Conservation (phyloP, 2,888 invertebrate species). For the Sepiola atlantica region DNA sequence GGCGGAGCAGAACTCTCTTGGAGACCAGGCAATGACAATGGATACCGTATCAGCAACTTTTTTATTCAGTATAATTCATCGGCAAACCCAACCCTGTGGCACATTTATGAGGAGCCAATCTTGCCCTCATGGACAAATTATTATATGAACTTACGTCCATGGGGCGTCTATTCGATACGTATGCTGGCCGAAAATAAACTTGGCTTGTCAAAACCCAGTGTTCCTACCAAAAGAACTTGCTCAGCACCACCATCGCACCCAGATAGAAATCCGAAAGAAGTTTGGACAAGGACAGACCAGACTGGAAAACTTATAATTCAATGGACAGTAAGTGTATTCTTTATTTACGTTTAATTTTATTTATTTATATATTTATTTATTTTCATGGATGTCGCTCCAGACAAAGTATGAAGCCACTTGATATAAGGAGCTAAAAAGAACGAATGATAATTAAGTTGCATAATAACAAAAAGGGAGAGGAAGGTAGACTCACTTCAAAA, state of each 20-base stretch:
- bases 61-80: slow-evolving; percentile 94
- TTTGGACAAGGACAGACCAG: slow-evolving; percentile 70
- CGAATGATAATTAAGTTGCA: background rate
- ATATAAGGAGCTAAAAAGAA: too few species aligned
- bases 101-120: slow-evolving; percentile 62
- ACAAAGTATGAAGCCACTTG: too few species aligned
- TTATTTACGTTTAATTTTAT: background rate
- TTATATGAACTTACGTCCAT: slow-evolving; percentile 67
- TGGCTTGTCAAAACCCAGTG: slow-evolving; percentile 73
- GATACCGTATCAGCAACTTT: slow-evolving; percentile 91
- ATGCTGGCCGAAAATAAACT: slow-evolving; percentile 72
- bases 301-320: slow-evolving; percentile 71
- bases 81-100: slow-evolving; percentile 93
- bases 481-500: background rate
- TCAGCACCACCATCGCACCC: slow-evolving; percentile 69
- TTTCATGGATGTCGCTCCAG: background rate
- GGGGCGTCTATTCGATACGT: slow-evolving; percentile 73
- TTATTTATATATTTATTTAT: background rate
- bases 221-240: slow-evolving; percentile 64
- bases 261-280: slow-evolving; percentile 71
- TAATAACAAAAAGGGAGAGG: background rate
- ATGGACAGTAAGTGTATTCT: slow-evolving; percentile 70
- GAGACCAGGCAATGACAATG: slow-evolving; percentile 93
- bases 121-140: slow-evolving; percentile 53
- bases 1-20: slow-evolving; percentile 77